Evolutionary conservation across 2,888 invertebrate genomes (phyloP), one percentile per base, ranked within the genome.

Genomic region (Apeira syringaria): DNA sequence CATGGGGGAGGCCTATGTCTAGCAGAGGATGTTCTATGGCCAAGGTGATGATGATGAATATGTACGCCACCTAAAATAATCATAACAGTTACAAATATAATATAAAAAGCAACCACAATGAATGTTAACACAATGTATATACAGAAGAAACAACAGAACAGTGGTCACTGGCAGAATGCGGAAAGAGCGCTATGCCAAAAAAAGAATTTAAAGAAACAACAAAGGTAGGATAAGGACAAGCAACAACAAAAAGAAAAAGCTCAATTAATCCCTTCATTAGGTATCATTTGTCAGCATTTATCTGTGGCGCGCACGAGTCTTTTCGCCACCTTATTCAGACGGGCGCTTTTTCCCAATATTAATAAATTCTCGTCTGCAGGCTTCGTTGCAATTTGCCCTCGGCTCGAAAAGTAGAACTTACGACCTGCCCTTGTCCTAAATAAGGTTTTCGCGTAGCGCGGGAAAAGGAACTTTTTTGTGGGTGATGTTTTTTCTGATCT

Each of bases 311-410:
- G 22, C 37, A 76, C 75, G 74, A 78, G 74, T 72, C 70, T 73
- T 68, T 71, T 71, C 69, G 70, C 68, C 71, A 74, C 71, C 80
- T 84, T 84, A 85, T 85, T 84, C 81, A 64, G 59, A 50, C 55
- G 64, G 60, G 50, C 56, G 61, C 65, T 68, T 68, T 65, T 77
- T 76, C 75, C 59, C 84, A 87, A 89, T 89, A 87, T 88, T 85
- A 88, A 88, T 89, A 89, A 89, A 88, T 89, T 87, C 85, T 85
- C 83, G 84, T 89, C 83, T 70, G 73, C 61, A 78, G 81, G 82
- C 82, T 84, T 78, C 75, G 76, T 69, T 72, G 83, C 88, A 88
- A 88, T 88, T 86, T 86, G 83, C 85, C 77, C 73, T 61, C 67
- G 78, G 74, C 69, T 65, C 73, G 69, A 68, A 74, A 72, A 79